Evolutionary conservation across 2,797 vertebrate species (phyloP).

Genomic region (Leuciscus waleckii): DNA sequence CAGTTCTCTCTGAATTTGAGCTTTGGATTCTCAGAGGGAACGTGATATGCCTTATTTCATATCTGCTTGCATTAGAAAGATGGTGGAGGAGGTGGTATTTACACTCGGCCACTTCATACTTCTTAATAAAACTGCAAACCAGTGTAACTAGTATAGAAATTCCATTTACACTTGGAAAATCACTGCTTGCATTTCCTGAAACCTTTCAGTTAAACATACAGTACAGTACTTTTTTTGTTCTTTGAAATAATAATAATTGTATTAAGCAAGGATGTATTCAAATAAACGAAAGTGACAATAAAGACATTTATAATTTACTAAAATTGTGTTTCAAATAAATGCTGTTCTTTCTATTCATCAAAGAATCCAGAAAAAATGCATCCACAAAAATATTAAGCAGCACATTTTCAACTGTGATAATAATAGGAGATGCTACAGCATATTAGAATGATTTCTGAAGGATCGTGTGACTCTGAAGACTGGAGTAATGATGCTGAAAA

Average conservation of each 20-base stretch:
- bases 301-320: neutral
- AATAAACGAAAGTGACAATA: neutral
- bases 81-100: neutral
- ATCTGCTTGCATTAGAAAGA: neutral
- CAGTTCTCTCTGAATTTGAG: neutral
- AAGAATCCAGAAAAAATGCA: neutral
- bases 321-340: neutral
- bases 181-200: neutral
- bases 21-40: neutral
- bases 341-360: neutral
- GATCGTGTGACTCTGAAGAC: too few species aligned
- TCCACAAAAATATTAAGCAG: too few species aligned
- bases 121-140: neutral
- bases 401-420: too few species aligned
- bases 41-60: neutral
- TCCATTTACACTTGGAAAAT: neutral
- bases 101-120: neutral
- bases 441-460: too few species aligned
- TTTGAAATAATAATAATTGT: neutral
- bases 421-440: too few species aligned
- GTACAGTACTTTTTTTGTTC: neutral
- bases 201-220: neutral
- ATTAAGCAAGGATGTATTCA: neutral
- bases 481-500: too few species aligned
- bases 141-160: neutral